These are phyloP conservation scores for Promerops cafer DNA, from an alignment of 2,113 vertebrate genomes.

Conservation along the genomic window DNA sequence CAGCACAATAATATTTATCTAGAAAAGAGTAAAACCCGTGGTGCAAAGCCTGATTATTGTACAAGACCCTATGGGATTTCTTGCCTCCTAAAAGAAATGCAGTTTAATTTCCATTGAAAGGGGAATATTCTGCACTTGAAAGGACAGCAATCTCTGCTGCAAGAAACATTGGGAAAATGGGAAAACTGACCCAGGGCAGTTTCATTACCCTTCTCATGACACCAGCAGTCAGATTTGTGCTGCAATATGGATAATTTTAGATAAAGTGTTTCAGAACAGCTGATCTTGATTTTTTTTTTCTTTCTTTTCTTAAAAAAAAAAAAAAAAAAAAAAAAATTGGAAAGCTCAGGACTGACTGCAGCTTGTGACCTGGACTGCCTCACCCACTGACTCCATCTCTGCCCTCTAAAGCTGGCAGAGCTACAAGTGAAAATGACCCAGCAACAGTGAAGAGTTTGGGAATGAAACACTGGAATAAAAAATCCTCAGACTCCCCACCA, in stretches of 20 bases:
- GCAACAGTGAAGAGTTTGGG: neutral
- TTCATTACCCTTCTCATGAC: neutral
- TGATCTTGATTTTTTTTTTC: neutral
- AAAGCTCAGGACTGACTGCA: neutral
- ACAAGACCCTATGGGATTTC: neutral
- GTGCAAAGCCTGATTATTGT: neutral
- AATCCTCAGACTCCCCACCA: neutral
- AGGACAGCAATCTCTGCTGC: neutral
- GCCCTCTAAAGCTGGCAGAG: neutral
- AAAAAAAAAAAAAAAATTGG: neutral
- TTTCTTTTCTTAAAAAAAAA: neutral
- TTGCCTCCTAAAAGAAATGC: neutral
- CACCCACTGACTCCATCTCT: neutral
- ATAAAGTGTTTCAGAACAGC: neutral
- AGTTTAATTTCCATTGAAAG: neutral
- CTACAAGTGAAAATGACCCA: neutral
- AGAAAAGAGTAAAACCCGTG: neutral
- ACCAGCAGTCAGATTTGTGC: neutral
- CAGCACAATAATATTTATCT: neutral
- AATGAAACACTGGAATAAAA: neutral
- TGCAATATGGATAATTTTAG: neutral
- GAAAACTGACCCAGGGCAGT: neutral
- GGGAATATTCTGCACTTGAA: neutral
- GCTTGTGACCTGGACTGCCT: neutral
- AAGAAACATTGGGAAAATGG: neutral